A percentile compares a stretch with the other conserved stretches of the same genome.
Conservation (phyloP, 1,140 invertebrate genomes). For the Neodiprion fabricii region DNA sequence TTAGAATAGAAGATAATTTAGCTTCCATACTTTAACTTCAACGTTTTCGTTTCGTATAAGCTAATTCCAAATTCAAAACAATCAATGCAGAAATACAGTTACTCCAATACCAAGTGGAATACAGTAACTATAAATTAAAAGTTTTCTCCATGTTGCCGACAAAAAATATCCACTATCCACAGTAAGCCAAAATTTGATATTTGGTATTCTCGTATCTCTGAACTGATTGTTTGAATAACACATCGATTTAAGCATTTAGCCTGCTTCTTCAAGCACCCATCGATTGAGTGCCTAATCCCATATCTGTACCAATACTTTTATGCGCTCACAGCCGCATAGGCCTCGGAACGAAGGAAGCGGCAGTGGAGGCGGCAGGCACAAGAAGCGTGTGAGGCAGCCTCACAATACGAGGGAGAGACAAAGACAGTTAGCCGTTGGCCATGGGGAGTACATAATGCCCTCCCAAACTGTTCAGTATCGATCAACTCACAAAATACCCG, state of each 20-base stretch:
- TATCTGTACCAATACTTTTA: conserved; percentile 20
- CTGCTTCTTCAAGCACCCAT: neutral
- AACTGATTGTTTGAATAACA: neutral
- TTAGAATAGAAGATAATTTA: too few species aligned
- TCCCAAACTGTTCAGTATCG: conserved; percentile 54
- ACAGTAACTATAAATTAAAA: neutral
- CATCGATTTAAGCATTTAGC: neutral
- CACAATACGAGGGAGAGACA: conserved; percentile 87
- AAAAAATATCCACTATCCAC: too few species aligned
- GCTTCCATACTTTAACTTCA: neutral
- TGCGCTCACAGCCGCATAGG: conserved; percentile 63
- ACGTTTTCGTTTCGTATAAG: neutral
- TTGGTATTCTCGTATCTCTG: neutral
- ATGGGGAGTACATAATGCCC: conserved; percentile 87
- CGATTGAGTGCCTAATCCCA: neutral
- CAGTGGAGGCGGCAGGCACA: conserved; percentile 71
- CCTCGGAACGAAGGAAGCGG: conserved; percentile 63
- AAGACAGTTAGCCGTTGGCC: conserved; percentile 80
- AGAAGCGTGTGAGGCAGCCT: conserved; percentile 82
- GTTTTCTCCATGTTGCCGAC: neutral
- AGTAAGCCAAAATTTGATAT: too few species aligned
- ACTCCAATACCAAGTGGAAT: neutral
- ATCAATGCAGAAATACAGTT: neutral
- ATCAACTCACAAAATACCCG: conserved; percentile 53
- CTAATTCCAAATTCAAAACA: neutral